Evolutionary conservation across 1,140 invertebrate species (phyloP).

Genomic region (Aphelenchoides fujianensis): DNA sequence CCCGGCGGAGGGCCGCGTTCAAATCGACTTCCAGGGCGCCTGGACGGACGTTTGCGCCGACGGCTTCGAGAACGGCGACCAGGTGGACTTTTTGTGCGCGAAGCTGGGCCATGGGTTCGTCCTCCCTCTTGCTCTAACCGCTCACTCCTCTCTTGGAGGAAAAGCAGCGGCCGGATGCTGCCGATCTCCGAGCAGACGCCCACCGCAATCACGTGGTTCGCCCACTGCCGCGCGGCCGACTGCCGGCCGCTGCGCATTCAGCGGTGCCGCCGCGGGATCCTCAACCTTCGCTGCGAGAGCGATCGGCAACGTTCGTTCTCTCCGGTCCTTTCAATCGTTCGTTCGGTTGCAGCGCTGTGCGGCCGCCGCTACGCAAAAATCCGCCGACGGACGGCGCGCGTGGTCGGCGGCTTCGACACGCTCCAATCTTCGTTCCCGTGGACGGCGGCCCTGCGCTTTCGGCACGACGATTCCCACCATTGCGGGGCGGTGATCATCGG

Average conservation of each 20-base stretch:
- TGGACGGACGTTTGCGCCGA: constrained; percentile 31
- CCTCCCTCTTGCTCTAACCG: too few species aligned
- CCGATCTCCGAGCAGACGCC: constrained; percentile 20
- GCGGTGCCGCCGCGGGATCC: constrained; percentile 8
- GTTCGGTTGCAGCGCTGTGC: constrained; percentile 7
- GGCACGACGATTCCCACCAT: constrained; percentile 23
- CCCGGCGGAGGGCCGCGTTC: constrained; percentile 18
- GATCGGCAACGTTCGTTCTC: constrained; percentile 14
- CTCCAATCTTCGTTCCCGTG: constrained; percentile 20
- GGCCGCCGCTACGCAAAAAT: constrained; percentile 14
- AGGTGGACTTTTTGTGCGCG: background rate
- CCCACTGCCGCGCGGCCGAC: constrained; percentile 1
- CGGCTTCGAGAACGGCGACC: constrained; percentile 19
- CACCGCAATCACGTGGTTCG: constrained; percentile 18
- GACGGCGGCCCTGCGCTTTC: constrained; percentile 24
- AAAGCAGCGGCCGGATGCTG: constrained; percentile 4
- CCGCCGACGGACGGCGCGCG: constrained; percentile 7
- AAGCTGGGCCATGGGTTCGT: constrained; percentile 16
- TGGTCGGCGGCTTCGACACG: constrained; percentile 31
- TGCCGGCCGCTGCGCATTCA: constrained; percentile 19
- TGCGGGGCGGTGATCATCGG: constrained; percentile 29
- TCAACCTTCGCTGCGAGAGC: constrained; percentile 16
- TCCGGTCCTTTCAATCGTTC: background rate
- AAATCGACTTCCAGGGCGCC: constrained; percentile 18
- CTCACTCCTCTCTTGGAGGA: too few species aligned